Base-by-base conservation (phyloP, 2,113 vertebrate species). In the Bungarus multicinctus region DNA sequence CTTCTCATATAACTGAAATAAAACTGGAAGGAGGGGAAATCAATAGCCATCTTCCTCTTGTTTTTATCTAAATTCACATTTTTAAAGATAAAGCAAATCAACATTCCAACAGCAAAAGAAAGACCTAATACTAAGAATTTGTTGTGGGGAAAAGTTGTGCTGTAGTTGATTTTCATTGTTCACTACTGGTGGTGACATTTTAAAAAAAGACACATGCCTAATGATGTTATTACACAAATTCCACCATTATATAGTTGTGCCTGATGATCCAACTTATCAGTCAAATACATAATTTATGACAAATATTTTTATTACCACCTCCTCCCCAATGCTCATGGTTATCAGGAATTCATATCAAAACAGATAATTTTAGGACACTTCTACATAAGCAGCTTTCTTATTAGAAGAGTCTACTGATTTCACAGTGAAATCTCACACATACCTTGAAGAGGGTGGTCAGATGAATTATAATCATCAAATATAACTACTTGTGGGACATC, bases 31-130 rank as follows among this genome's bases (percentile, higher is more conserved):
- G n/a, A 88, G 90, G 89, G 94, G 20, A 54, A 54, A 39, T 74
- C 16, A 14, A 1, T 5, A n/a, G 60, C 93, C 57, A 92, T n/a
- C 25, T 54, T 88, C 22, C 22, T 27, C 81, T 92, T 89, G 10
- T 92, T 92, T 93, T 95, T 95, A 94, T 90, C 94, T 94, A 94
- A 96, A 94, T 96, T 94, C 90, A 60, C 22, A 25, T 93, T 54
- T 94, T 94, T 5, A 60, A 60, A 95, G 74, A 94, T 95, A 95
- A 96, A 96, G 95, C 95, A 91, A 95, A 95, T 91, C 60, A 91
- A 69, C 94, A 94, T 95, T 2, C 50, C 95, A 96, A 97, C 95
- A 52, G 95, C 95, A 95, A 94, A 96, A 92, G 93, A 94, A 94
- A 96, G 89, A 95, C 89, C 34, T 54, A 94, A 45, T 94, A 91